Base-by-base conservation (phyloP, 2,888 invertebrate species). In the Tolmerus cingulatus region DNA sequence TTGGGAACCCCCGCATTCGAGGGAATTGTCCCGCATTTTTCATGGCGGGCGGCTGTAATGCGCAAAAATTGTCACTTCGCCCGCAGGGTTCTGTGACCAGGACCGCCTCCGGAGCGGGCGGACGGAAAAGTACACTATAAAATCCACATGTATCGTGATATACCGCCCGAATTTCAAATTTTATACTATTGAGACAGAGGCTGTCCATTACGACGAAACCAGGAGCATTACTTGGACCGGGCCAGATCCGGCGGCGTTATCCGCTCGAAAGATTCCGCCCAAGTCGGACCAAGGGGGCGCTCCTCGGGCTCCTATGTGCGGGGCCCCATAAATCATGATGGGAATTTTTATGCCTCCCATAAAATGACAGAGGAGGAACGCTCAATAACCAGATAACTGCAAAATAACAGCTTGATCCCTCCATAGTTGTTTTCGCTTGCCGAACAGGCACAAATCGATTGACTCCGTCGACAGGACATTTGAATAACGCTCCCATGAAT, bases 401-500 rank as follows among this genome's bases (percentile, higher is more conserved):
- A 79, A 87, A 87, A 87, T 87, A 87, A 87, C 87, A 87, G 87
- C 81, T 87, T 87, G 87, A 87, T 87, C 87, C 79, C 81, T 79
- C 66, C 57, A 51, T 40, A 78, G 87, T 87, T 79, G 78, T 74
- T 78, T 81, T 87, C 79, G 57, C n/a, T 79, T n/a, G 57, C 12
- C 34, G 74, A 74, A 79, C 74, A 87, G 79, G 78, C 87, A 81
- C 66, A 79, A 87, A 87, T 87, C 87, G 87, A 87, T 87, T 87
- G 87, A 87, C 87, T 87, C 34, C 81, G 86, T 85, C 85, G 85
- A 85, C 85, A 85, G 85, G 85, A 74, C 85, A 85, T 85, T 85
- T 85, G 87, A 87, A 87, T 87, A 86, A 87, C 81, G 86, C 66
- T 87, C 86, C 87, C 66, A 87, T 87, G 87, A 87, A 87, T 87